These are phyloP conservation scores for Bombyx mandarina DNA, from an alignment of 1,140 invertebrate genomes.

Conservation along the genomic window DNA sequence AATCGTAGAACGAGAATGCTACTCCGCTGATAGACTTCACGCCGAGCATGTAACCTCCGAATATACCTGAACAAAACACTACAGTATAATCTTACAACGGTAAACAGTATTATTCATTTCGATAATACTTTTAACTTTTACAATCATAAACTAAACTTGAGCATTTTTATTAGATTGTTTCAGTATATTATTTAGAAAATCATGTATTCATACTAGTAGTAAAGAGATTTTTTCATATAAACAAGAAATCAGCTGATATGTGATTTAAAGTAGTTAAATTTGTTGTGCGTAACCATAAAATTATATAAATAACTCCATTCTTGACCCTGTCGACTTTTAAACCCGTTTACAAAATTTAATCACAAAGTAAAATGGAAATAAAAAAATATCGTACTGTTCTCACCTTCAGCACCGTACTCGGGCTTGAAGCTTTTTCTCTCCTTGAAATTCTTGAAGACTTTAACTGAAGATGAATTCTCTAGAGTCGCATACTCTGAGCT, in stretches of 20 bases:
- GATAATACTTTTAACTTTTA: neutral
- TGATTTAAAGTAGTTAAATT: too few relatives aligned
- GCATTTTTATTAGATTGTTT: too few relatives aligned
- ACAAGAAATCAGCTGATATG: too few relatives aligned
- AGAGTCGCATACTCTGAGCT: constrained; percentile 95
- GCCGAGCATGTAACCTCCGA: constrained; percentile 94
- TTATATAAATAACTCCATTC: too few relatives aligned
- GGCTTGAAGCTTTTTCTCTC: constrained; percentile 96
- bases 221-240: too few relatives aligned
- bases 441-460: constrained; percentile 99
- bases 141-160: too few relatives aligned
- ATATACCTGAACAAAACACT: constrained; percentile 79
- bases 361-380: too few relatives aligned
- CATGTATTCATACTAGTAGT: too few relatives aligned
- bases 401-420: constrained; percentile 94
- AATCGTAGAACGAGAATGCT: constrained; percentile 97
- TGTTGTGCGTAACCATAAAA: too few relatives aligned
- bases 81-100: neutral
- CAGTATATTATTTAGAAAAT: too few relatives aligned
- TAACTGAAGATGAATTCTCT: constrained; percentile 91
- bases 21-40: constrained; percentile 94
- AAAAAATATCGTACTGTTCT: constrained; percentile 6
- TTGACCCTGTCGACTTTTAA: too few relatives aligned
- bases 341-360: too few relatives aligned
- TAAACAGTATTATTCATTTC: neutral